Percentiles rank a stretch among this genome's conserved stretches.
Evolutionary conservation across 2,113 vertebrate species (phyloP).

Genomic region (Myrmophylax atrothorax): DNA sequence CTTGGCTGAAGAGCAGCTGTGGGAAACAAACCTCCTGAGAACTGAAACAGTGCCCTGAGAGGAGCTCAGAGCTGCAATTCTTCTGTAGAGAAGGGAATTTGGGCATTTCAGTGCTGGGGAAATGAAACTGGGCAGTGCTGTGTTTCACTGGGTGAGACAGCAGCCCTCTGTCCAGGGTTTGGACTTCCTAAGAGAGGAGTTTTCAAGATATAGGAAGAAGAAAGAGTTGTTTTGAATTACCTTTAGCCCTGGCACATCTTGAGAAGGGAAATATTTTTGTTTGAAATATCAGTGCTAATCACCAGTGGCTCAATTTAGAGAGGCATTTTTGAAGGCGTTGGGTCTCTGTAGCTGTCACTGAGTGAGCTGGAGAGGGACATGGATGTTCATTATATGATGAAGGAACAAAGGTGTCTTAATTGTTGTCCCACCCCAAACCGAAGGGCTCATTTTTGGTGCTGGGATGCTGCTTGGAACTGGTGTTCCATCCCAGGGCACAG

Average conservation of each 20-base stretch:
- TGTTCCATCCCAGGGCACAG: not conserved
- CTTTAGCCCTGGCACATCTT: not conserved
- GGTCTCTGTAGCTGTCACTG: not conserved
- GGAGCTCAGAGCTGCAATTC: constrained; percentile 6
- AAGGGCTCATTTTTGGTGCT: not conserved
- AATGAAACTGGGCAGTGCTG: constrained; percentile 2
- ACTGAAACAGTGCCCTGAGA: constrained; percentile 31
- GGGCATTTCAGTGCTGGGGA: not conserved
- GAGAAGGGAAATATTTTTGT: not conserved
- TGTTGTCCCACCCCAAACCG: not conserved
- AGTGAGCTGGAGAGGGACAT: not conserved
- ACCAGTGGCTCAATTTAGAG: not conserved
- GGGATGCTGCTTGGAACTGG: not conserved
- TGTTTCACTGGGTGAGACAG: not conserved
- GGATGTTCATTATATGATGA: not conserved
- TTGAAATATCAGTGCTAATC: not conserved
- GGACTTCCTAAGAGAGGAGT: not conserved
- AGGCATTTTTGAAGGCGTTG: not conserved
- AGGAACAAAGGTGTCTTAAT: not conserved
- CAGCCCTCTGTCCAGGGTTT: not conserved
- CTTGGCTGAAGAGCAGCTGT: constrained; percentile 65
- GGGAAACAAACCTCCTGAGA: constrained; percentile 62
- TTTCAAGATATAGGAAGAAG: not conserved
- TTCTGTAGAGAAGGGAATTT: constrained; percentile 8
- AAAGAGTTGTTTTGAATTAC: not conserved